Percentiles rank a stretch among this genome's conserved stretches.
Evolutionary conservation across 2,797 vertebrate species (phyloP).

Genomic region (Scyliorhinus canicula): DNA sequence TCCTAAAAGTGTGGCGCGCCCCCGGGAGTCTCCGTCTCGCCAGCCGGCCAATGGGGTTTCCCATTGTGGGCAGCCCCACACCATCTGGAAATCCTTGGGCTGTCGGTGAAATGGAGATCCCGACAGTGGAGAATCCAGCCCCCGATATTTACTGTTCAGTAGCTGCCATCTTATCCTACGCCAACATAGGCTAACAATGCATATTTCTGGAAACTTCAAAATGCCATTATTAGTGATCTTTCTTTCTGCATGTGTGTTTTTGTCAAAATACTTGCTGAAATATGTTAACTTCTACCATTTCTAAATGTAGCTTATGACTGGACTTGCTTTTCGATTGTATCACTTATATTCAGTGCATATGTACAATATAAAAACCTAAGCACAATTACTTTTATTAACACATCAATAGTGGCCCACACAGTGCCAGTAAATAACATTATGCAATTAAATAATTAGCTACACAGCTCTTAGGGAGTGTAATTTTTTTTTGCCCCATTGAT

Average conservation of each 20-base stretch:
- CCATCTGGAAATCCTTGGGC: no score
- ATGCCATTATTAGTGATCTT: background rate
- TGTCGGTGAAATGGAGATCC: background rate
- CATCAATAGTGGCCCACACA: background rate
- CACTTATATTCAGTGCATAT: background rate
- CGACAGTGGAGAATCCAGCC: background rate
- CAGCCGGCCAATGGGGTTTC: no score
- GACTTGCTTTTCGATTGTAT: background rate
- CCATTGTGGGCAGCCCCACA: no score
- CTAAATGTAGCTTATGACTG: background rate
- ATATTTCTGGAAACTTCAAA: background rate
- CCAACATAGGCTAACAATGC: background rate
- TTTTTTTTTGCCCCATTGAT: slow-evolving; percentile 4
- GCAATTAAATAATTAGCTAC: background rate
- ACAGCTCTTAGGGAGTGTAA: background rate
- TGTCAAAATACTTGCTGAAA: background rate
- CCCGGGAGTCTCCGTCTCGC: no score
- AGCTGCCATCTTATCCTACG: background rate
- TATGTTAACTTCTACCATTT: background rate
- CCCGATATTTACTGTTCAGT: background rate
- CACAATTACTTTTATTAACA: background rate
- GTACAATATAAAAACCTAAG: background rate
- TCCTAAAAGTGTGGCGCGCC: no score
- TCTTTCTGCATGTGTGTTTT: background rate
- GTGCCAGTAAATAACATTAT: background rate